Evolutionary conservation across 2,113 vertebrate species (phyloP), one percentile per base, ranked within the genome.

Genomic region (Eulemur rufifrons): DNA sequence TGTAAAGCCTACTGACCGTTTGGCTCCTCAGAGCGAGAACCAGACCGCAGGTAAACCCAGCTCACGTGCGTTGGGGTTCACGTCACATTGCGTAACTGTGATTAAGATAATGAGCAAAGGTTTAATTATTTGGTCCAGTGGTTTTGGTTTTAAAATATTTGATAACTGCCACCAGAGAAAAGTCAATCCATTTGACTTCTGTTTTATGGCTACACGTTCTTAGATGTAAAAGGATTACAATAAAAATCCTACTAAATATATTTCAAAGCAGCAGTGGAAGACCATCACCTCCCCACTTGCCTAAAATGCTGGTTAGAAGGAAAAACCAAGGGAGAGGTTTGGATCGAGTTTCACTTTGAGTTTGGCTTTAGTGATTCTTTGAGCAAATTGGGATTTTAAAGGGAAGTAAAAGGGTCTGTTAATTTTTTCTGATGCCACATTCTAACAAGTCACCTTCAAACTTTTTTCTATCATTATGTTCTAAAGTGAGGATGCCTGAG

Each of bases 41-140:
- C 20, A 52, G 93, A 63, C 80, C 81, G 71, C 82, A 98, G 98
- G 98, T 98, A 95, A 81, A 45, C 21, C 63, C 13, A 9, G 47
- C 56, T 21, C 10, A 1, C 1, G 2, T 12, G 39, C 9, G 0
- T 6, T 21, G 12, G 4, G 66, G 32, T 34, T 74, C 27, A 0
- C 0, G 8, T 14, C 23, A 14, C 23, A 68, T 9, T 27, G 4
- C 9, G 0, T 7, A 47, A 14, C 76, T 54, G 15, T 76, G 63
- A n/a, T 7, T 15, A 14, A 56, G 66, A 66, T 50, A 27, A 9
- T n/a, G 47, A 29, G 66, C 21, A 23, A n/a, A 14, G 68, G 50
- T 54, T 93, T 77, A 69, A 23, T 74, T 11, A 17, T 74, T 52
- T n/a, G 39, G 17, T 74, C 71, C 32, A 8, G 42, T 37, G 34